Evolutionary conservation across 2,113 vertebrate genomes (phyloP).

Genomic region (Petrocephalus zakoni): DNA sequence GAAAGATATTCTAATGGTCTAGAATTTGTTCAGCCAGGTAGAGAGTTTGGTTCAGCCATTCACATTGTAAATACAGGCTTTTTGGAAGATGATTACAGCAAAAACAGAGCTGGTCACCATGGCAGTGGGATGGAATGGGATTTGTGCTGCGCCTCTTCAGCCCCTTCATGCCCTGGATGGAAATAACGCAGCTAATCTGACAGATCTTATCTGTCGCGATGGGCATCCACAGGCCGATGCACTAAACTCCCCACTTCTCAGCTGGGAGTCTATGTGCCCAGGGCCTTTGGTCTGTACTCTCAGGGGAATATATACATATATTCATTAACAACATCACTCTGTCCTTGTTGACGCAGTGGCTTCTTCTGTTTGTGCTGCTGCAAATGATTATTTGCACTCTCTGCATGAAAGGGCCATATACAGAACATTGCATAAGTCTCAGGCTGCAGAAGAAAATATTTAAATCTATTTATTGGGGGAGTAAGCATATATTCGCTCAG

Average conservation of each 20-base stretch:
- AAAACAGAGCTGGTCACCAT: background rate
- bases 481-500: background rate
- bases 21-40: background rate
- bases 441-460: background rate
- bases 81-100: background rate
- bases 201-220: background rate
- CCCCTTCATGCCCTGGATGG: background rate
- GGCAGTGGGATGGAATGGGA: too few species aligned
- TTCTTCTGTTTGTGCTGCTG: background rate
- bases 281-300: background rate
- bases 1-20: background rate
- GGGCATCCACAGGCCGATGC: background rate
- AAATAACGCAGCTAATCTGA: slow-evolving; percentile 2
- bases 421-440: background rate
- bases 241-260: background rate
- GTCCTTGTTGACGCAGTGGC: background rate
- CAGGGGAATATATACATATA: background rate
- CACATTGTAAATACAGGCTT: background rate
- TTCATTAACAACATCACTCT: background rate
- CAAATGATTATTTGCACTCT: background rate
- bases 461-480: background rate
- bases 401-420: background rate
- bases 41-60: background rate
- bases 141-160: background rate
- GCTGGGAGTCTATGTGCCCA: background rate